A percentile compares a stretch with the other conserved stretches of the same genome.
phyloP scores from a whole-genome alignment of 1,140 invertebrate species.

The Drosophila santomea region DNA sequence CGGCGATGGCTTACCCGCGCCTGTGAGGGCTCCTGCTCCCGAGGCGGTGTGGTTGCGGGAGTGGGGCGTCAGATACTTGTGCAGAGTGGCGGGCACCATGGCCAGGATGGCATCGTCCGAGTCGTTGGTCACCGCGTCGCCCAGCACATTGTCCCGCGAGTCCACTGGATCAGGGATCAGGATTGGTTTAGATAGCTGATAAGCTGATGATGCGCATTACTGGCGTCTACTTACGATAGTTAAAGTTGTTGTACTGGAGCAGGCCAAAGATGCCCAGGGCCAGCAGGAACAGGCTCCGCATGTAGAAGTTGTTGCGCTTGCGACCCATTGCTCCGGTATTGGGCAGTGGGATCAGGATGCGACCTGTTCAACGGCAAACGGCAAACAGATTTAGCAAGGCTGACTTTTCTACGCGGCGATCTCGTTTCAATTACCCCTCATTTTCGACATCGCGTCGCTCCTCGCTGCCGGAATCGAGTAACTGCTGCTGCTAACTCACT shows the following conservation, averaged over 20 bases:
- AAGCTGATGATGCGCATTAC: conserved; percentile 44
- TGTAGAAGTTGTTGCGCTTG: conserved; percentile 84
- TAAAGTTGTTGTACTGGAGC: conserved; percentile 89
- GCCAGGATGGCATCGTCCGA: conserved; percentile 87
- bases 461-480: conserved; percentile 13
- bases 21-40: conserved; percentile 40
- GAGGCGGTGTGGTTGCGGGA: conserved; percentile 72
- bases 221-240: conserved; percentile 84
- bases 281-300: conserved; percentile 87
- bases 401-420: not conserved
- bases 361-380: conserved; percentile 47
- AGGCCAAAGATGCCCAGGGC: conserved; percentile 89
- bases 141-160: conserved; percentile 60
- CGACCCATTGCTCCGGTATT: conserved; percentile 82
- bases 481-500: conserved; percentile 37
- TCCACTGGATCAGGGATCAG: conserved; percentile 38
- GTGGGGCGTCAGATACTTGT: conserved; percentile 87
- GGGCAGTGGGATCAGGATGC: conserved; percentile 80
- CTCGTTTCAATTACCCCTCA: conserved; percentile 58
- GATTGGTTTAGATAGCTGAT: conserved; percentile 39
- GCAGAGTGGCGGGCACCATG: conserved; percentile 87
- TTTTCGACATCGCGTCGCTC: conserved; percentile 59
- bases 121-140: conserved; percentile 85
- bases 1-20: not conserved
- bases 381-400: conserved; percentile 14